Evolutionary conservation across 1,140 invertebrate species (phyloP).

Genomic region (Ceratitis capitata): DNA sequence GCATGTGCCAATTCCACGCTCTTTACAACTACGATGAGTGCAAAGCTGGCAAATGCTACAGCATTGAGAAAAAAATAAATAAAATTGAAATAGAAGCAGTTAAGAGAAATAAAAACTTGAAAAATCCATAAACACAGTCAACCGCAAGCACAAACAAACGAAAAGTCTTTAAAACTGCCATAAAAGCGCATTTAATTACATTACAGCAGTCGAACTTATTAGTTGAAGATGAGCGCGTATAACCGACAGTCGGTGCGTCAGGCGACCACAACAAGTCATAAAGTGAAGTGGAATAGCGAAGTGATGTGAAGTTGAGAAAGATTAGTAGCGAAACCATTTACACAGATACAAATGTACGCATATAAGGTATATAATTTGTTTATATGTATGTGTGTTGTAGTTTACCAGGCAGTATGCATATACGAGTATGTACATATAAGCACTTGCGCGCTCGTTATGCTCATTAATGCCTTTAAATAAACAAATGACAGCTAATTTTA

Average conservation of each 20-base stretch:
- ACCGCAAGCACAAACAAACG: slow-evolving; percentile 10
- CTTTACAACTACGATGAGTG: neutral
- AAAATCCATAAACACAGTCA: slow-evolving; percentile 8
- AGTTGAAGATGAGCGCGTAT: neutral
- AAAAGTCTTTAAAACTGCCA: slow-evolving; percentile 36
- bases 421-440: neutral
- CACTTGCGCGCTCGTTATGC: neutral
- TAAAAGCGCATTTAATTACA: slow-evolving; percentile 19
- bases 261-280: neutral
- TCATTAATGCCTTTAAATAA: slow-evolving; percentile 26
- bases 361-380: neutral
- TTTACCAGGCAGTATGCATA: no score
- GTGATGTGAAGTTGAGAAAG: neutral
- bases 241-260: neutral
- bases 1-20: neutral
- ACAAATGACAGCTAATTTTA: slow-evolving; percentile 16
- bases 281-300: slow-evolving; percentile 14
- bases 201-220: neutral
- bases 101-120: neutral
- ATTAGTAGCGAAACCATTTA: neutral
- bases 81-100: neutral
- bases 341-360: neutral
- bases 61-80: neutral
- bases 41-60: neutral
- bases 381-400: neutral